phyloP scores from a whole-genome alignment of 2,113 vertebrate genomes.

The Oophaga pumilio region DNA sequence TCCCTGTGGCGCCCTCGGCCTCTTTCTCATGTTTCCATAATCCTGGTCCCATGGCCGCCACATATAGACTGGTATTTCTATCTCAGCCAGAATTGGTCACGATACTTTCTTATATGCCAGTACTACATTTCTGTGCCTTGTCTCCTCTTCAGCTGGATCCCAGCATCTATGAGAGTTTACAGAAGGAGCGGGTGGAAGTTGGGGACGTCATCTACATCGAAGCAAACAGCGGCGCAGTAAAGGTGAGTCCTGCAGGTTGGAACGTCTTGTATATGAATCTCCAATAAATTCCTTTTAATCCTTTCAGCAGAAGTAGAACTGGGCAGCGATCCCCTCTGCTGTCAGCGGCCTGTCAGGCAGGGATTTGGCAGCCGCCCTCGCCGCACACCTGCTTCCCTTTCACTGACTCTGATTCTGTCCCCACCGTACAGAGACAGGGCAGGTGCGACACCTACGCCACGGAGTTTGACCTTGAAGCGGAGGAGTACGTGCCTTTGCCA shows the following conservation, averaged over 20 bases:
- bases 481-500: slow-evolving; percentile 96
- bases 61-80: too few relatives aligned
- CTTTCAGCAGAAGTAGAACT: slow-evolving; percentile 72
- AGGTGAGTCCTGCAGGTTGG: slow-evolving; percentile 74
- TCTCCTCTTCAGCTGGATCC: slow-evolving; percentile 83
- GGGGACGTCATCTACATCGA: slow-evolving; percentile 99
- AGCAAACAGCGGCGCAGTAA: slow-evolving; percentile 96
- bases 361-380: slow-evolving; percentile 66
- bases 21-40: too few relatives aligned
- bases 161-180: slow-evolving; percentile 97
- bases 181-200: slow-evolving; percentile 95
- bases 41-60: too few relatives aligned
- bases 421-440: slow-evolving; percentile 85
- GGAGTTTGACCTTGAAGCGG: slow-evolving; percentile 97
- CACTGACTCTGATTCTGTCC: slow-evolving; percentile 53
- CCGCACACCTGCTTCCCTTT: slow-evolving; percentile 65
- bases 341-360: slow-evolving; percentile 61
- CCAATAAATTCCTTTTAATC: slow-evolving; percentile 23
- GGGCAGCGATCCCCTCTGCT: slow-evolving; percentile 61
- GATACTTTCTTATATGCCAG: neutral
- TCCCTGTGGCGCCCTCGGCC: too few relatives aligned
- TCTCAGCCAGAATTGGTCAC: too few relatives aligned
- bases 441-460: slow-evolving; percentile 98
- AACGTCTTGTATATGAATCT: neutral
- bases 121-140: neutral